A percentile compares a stretch with the other conserved stretches of the same genome.
Evolutionary conservation across 2,797 vertebrate species (phyloP).

Genomic region (Chaetophractus vellerosus): DNA sequence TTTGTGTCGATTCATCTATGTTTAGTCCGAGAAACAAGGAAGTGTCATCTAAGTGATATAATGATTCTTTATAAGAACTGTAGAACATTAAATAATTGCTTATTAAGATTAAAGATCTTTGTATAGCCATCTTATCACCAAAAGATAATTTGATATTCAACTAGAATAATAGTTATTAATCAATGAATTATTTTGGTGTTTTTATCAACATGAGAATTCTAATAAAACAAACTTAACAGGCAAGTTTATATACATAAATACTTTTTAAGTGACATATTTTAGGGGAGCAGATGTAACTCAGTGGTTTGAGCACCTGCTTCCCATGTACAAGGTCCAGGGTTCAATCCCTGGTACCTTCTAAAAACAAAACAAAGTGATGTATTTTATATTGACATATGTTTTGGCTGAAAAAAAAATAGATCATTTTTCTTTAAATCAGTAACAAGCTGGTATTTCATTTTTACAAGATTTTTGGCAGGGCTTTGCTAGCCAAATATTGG

Average conservation of each 20-base stretch:
- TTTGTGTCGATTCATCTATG: not conserved
- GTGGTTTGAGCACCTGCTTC: too few relatives aligned
- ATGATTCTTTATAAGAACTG: not conserved
- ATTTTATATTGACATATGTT: not conserved
- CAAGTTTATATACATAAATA: not conserved
- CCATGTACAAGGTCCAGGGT: too few relatives aligned
- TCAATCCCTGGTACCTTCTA: too few relatives aligned
- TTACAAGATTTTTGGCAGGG: not conserved
- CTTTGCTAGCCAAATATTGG: slow-evolving; percentile 58
- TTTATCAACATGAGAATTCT: not conserved
- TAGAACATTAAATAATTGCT: not conserved
- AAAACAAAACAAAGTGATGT: too few relatives aligned
- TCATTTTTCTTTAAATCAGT: slow-evolving; percentile 47
- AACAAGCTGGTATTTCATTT: slow-evolving; percentile 58
- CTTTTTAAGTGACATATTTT: not conserved
- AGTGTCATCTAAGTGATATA: not conserved
- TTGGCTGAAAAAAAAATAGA: not conserved
- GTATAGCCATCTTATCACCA: not conserved
- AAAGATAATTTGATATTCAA: not conserved
- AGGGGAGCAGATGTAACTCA: too few relatives aligned
- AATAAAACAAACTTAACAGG: not conserved
- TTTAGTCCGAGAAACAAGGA: not conserved
- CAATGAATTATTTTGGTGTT: not conserved
- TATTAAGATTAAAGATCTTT: not conserved
- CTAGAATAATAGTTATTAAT: not conserved